Base-by-base conservation (phyloP, 2,888 invertebrate species). In the Leptopterna dolabrata region DNA sequence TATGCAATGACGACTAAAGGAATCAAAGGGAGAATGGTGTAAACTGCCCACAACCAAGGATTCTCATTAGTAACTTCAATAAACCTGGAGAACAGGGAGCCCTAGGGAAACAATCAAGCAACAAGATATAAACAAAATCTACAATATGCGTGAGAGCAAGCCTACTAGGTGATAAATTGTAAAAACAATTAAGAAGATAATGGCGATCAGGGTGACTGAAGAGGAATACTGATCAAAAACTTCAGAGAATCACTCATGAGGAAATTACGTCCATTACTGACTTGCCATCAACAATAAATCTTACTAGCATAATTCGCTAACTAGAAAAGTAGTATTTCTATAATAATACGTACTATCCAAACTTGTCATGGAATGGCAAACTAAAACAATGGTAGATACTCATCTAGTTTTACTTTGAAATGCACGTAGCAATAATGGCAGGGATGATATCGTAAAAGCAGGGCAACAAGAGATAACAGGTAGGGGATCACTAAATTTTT, bases 31-130 rank as follows among this genome's bases (percentile, higher is more conserved):
- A 95, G 94, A 90, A 98, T 92, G 91, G 97, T 94, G 92, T 96
- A 96, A 85, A 97, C 95, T 78, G 95, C 97, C 96, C 97, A 98
- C 91, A 98, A 93, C 96, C 97, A 97, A 43, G 98, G 98, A 91
- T 96, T 95, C 89, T 96, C 95, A 90, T 95, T 95, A 89, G 97
- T 96, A 91, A 95, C 95, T 91, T 94, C 94, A 91, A 96, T 93
- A 90, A 96, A 92, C 90, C 96, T 95, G 91, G 95, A 95, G 92
- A 97, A 93, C 90, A 95, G 93, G 89, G 96, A 96, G 91, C 96
- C 97, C 97, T 97, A 92, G 90, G 90, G 90, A 87, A 85, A 80
- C 51, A 55, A 55, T 13, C 51, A 71, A 70, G 81, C 71, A 29
- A 36, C 43, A 30, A 55, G 14, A 73, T 36, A 29, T 41, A 30